A percentile compares a stretch with the other conserved stretches of the same genome.
These are phyloP conservation scores for Rallus crepitans DNA, from an alignment of 2,797 vertebrate genomes.

Conservation along the genomic window DNA sequence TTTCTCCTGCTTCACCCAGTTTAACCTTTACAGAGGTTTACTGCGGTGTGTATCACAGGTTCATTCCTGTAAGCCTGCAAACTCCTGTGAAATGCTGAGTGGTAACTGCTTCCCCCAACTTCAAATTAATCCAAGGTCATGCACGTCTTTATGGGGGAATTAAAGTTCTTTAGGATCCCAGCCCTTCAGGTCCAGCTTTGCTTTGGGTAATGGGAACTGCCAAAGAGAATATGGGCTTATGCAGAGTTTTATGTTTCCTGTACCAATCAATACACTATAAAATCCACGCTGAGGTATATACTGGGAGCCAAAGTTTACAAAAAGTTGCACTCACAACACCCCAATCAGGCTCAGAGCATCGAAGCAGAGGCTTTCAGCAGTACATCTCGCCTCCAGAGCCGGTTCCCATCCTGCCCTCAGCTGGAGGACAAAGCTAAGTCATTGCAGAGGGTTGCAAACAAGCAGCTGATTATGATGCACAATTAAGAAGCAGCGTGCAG, in stretches of 20 bases:
- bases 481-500: neutral
- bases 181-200: neutral
- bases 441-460: slow-evolving; percentile 21
- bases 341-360: neutral
- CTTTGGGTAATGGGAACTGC: neutral
- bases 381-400: neutral
- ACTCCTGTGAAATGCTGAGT: neutral
- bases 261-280: neutral
- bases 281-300: neutral
- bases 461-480: slow-evolving; percentile 14
- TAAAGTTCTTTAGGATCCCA: neutral
- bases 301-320: neutral
- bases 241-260: neutral
- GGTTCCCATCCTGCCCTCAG: neutral
- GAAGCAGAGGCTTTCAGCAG: neutral
- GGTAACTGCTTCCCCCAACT: neutral
- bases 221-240: neutral
- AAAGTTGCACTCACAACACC: neutral
- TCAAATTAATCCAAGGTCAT: neutral
- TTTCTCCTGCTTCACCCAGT: neutral
- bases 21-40: neutral
- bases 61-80: neutral
- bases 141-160: neutral
- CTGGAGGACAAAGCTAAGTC: slow-evolving; percentile 54
- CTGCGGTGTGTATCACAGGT: neutral